Evolutionary conservation across 2,888 invertebrate genomes (phyloP).

Genomic region (Theretra japonica): DNA sequence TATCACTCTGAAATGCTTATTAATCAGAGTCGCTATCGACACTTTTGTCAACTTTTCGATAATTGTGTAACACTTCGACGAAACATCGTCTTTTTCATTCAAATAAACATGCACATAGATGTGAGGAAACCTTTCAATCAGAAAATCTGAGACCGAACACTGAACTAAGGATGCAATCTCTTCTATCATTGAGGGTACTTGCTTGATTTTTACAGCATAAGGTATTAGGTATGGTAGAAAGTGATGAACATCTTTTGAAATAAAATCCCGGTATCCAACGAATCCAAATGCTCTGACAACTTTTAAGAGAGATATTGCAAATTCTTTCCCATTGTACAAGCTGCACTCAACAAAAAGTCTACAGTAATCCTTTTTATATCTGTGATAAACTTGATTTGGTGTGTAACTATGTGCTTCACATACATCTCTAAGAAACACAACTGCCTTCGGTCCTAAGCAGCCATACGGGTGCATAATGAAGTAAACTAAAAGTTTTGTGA

Average conservation of each 20-base stretch:
- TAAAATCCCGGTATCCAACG: slow-evolving; percentile 87
- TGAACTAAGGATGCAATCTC: slow-evolving; percentile 86
- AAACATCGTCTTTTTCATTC: slow-evolving; percentile 84
- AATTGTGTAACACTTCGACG: slow-evolving; percentile 85
- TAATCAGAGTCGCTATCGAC: slow-evolving; percentile 85
- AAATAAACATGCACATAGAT: slow-evolving; percentile 89
- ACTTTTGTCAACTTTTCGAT: slow-evolving; percentile 86
- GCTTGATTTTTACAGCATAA: slow-evolving; percentile 82
- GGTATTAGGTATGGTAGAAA: slow-evolving; percentile 87
- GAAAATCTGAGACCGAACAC: slow-evolving; percentile 84
- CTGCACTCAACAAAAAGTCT: slow-evolving; percentile 86
- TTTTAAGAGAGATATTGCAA: slow-evolving; percentile 85
- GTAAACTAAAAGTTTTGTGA: slow-evolving; percentile 83
- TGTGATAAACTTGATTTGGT: slow-evolving; percentile 85
- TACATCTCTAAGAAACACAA: slow-evolving; percentile 83
- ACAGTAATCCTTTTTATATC: slow-evolving; percentile 86
- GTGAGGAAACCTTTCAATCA: slow-evolving; percentile 87
- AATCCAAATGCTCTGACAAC: slow-evolving; percentile 89
- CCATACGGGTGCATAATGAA: slow-evolving; percentile 87
- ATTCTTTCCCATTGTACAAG: slow-evolving; percentile 82
- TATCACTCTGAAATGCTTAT: slow-evolving; percentile 87
- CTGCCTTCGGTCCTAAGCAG: slow-evolving; percentile 83
- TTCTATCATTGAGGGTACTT: slow-evolving; percentile 85
- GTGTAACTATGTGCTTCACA: slow-evolving; percentile 82
- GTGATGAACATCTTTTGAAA: slow-evolving; percentile 88